Evolutionary conservation across 1,140 invertebrate genomes (phyloP).

Genomic region (Brachionus manjavacas): DNA sequence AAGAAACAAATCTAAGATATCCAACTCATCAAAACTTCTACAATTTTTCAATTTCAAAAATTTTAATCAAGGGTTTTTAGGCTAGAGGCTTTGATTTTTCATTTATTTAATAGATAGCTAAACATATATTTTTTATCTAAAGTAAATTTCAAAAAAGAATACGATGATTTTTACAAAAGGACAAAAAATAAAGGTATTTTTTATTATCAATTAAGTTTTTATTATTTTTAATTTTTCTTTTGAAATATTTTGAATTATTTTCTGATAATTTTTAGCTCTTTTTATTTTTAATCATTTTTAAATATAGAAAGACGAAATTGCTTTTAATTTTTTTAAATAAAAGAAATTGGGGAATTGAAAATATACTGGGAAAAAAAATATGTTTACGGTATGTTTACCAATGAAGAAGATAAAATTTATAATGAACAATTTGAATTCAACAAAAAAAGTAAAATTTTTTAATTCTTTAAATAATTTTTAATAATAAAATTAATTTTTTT

Average conservation of each 20-base stretch:
- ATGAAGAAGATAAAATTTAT: not conserved
- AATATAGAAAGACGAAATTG: too few species aligned
- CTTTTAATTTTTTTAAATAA: not conserved
- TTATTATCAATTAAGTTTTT: too few species aligned
- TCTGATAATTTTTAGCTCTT: not conserved
- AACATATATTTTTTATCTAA: not conserved
- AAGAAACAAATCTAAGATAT: not conserved
- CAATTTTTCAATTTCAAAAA: not conserved
- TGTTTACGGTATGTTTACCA: not conserved
- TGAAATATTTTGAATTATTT: not conserved
- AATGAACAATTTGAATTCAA: not conserved
- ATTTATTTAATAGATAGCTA: not conserved
- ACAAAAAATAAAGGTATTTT: not conserved
- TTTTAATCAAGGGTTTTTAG: not conserved
- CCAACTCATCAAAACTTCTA: not conserved
- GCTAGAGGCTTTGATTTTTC: not conserved
- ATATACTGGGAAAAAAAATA: not conserved
- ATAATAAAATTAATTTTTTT: not conserved
- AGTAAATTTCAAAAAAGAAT: not conserved
- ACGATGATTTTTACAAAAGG: not conserved
- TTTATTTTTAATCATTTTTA: too few species aligned
- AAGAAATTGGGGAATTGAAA: not conserved
- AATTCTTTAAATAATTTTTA: not conserved
- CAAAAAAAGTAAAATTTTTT: not conserved
- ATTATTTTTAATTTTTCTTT: too few species aligned